Conservation (phyloP, 2,797 vertebrate species). For the Lemur catta region DNA sequence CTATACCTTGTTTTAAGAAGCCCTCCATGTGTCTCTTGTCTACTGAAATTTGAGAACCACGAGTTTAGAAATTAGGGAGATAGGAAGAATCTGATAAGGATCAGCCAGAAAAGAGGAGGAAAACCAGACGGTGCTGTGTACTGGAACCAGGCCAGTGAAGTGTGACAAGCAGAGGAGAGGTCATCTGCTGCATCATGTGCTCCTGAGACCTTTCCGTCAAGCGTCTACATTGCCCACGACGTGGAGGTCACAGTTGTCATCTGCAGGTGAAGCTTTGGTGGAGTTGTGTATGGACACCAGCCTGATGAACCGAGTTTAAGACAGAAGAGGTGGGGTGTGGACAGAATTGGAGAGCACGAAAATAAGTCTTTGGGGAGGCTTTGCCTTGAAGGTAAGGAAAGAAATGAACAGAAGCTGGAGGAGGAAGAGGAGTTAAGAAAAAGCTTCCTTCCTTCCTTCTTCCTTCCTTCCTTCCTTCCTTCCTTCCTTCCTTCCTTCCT, state of each 20-base stretch:
- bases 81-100: background rate
- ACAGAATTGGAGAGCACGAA: background rate
- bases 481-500: background rate
- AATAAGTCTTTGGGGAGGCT: background rate
- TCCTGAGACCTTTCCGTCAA: background rate
- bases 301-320: background rate
- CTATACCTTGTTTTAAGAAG: background rate
- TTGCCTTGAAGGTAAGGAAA: background rate
- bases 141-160: background rate
- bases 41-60: background rate
- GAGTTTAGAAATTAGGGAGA: background rate
- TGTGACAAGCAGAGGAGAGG: background rate
- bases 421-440: background rate
- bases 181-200: fast-evolving
- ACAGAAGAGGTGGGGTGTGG: background rate
- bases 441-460: too few relatives aligned
- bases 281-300: background rate
- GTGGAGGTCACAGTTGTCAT: background rate
- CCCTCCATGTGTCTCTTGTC: background rate
- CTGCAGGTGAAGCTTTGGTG: background rate
- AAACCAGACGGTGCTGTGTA: fast-evolving
- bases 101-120: background rate
- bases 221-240: background rate
- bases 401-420: background rate
- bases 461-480: too few relatives aligned